Evolutionary conservation across 2,888 invertebrate genomes (phyloP).

Genomic region (Pterostichus madidus): DNA sequence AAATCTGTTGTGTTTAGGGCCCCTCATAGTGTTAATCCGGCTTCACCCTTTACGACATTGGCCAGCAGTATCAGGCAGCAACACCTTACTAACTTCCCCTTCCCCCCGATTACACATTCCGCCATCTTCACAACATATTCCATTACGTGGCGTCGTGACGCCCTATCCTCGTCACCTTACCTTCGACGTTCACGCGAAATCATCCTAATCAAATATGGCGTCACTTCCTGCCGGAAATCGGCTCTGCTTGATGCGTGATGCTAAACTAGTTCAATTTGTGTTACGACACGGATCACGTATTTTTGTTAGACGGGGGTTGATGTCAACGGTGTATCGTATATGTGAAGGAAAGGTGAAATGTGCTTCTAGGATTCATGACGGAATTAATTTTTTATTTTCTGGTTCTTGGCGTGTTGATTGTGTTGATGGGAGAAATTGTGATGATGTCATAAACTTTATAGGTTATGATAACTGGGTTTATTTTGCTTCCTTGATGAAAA

Average conservation of each 20-base stretch:
- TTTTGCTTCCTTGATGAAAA: not conserved
- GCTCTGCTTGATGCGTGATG: conserved; percentile 46
- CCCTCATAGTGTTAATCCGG: too few relatives aligned
- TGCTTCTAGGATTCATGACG: not conserved
- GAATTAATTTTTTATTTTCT: conserved; percentile 11
- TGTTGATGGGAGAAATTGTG: too few relatives aligned
- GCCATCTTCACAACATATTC: conserved; percentile 1
- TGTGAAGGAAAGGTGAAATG: not conserved
- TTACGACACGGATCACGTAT: conserved; percentile 58
- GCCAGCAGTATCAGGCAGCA: too few relatives aligned
- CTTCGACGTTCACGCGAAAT: conserved; percentile 49
- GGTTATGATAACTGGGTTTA: too few relatives aligned
- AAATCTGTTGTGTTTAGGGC: too few relatives aligned
- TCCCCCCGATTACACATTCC: too few relatives aligned
- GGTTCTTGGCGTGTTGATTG: too few relatives aligned
- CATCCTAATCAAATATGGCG: conserved; percentile 64
- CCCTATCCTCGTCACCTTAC: conserved; percentile 15
- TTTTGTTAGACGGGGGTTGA: conserved; percentile 24
- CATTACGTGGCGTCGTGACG: not conserved
- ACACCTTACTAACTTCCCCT: too few relatives aligned
- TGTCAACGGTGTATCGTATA: not conserved
- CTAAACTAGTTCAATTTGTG: conserved; percentile 62
- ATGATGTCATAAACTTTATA: too few relatives aligned
- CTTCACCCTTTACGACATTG: too few relatives aligned
- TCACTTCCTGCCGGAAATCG: conserved; percentile 56